Percentiles rank a stretch among this genome's conserved stretches.
phyloP scores from a whole-genome alignment of 1,140 invertebrate species.

The Drosophila lowei region DNA sequence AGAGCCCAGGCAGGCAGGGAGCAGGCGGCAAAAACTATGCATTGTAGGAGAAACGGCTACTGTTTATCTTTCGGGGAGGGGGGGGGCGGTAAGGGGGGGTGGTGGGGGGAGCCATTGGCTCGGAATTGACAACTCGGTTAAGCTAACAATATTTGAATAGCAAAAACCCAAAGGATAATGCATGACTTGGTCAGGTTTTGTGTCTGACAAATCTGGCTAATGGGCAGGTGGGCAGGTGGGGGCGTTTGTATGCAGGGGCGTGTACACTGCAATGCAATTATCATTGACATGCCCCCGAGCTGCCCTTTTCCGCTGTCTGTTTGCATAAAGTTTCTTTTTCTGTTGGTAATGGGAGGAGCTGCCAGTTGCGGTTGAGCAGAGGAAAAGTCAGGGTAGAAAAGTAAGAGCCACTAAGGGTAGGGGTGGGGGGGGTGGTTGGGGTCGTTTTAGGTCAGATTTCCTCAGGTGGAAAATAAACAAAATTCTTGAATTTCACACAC shows the following conservation, averaged over 20 bases:
- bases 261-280: constrained; percentile 41
- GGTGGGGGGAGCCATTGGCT: constrained; percentile 61
- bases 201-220: constrained; percentile 44
- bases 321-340: constrained; percentile 34
- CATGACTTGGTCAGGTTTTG: constrained; percentile 48
- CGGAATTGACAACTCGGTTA: constrained; percentile 74
- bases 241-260: neutral
- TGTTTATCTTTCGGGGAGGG: constrained; percentile 58
- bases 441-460: no score
- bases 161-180: constrained; percentile 54
- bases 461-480: constrained; percentile 21
- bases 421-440: no score
- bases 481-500: constrained; percentile 39
- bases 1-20: constrained; percentile 55
- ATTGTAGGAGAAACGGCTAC: constrained; percentile 38
- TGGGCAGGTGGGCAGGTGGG: constrained; percentile 15
- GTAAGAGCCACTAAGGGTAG: no score
- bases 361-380: no score
- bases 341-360: no score
- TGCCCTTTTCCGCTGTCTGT: constrained; percentile 20
- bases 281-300: constrained; percentile 56
- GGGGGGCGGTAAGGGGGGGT: neutral
- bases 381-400: no score
- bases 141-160: constrained; percentile 76
- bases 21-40: constrained; percentile 43